Evolutionary conservation across 1,140 invertebrate genomes (phyloP).

Genomic region (Rhysida immarginata): DNA sequence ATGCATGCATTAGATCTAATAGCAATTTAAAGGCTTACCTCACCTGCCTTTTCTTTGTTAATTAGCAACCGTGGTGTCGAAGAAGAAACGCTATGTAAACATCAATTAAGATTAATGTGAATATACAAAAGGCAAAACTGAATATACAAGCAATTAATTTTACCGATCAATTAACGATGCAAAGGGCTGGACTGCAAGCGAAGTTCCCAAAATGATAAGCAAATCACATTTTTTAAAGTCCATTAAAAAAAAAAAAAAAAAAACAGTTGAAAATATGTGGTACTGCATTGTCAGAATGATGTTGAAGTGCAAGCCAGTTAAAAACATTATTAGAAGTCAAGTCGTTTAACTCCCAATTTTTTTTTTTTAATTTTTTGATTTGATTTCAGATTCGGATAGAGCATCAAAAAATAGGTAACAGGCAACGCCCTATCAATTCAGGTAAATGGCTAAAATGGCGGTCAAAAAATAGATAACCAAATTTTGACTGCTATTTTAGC

Average conservation of each 20-base stretch:
- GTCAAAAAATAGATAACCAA: no score
- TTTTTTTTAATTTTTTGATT: no score
- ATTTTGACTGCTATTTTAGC: no score
- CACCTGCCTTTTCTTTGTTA: conserved; percentile 60
- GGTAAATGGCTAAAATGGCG: no score
- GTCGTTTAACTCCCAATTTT: no score
- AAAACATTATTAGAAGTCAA: no score
- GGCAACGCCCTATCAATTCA: no score
- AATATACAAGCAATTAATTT: no score
- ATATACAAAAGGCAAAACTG: no score
- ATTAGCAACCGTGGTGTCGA: conserved; percentile 65
- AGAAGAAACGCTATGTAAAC: conserved; percentile 46
- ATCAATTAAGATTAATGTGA: neutral
- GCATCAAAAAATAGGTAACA: no score
- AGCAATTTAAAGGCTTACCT: conserved; percentile 23
- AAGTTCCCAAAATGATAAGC: conserved; percentile 89
- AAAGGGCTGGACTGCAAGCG: conserved; percentile 86
- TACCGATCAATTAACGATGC: conserved; percentile 64
- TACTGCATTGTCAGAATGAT: neutral
- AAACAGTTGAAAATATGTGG: conserved; percentile 54
- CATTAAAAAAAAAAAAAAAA: conserved; percentile 58
- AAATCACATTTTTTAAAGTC: conserved; percentile 82
- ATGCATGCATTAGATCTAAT: no score
- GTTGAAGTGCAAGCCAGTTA: neutral
- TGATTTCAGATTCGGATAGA: no score